phyloP scores from a whole-genome alignment of 2,888 invertebrate genomes.

The Pseudoips prasinana region DNA sequence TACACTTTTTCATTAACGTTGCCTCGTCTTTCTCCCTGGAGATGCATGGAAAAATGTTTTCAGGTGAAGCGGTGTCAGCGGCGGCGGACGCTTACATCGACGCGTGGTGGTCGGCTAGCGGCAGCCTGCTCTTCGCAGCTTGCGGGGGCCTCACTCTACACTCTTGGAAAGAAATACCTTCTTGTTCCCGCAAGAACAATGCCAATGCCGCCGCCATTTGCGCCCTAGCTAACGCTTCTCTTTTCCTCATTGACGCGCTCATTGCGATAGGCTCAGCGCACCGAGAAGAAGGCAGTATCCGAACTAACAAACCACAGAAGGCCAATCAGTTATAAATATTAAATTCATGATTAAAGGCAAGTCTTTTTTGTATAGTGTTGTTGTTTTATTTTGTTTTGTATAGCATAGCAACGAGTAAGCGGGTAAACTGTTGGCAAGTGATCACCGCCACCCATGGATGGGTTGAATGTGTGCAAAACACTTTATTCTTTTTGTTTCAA shows the following conservation, averaged over 20 bases:
- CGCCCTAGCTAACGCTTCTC: slow-evolving; percentile 51
- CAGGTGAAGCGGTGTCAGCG: slow-evolving; percentile 68
- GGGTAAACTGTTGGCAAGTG: no score
- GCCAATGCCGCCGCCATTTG: slow-evolving; percentile 57
- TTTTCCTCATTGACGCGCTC: slow-evolving; percentile 57
- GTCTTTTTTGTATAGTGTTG: slow-evolving; percentile 7
- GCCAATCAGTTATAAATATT: slow-evolving; percentile 22
- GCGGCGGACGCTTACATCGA: slow-evolving; percentile 70
- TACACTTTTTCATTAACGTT: no score
- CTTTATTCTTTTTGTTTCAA: no score
- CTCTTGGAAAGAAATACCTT: slow-evolving; percentile 57
- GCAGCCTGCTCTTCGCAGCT: slow-evolving; percentile 55
- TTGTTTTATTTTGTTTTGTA: slow-evolving; percentile 1
- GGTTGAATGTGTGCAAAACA: no score
- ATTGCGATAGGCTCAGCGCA: slow-evolving; percentile 60
- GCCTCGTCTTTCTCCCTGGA: no score
- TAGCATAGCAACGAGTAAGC: no score
- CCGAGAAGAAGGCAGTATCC: slow-evolving; percentile 47
- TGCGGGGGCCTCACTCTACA: slow-evolving; percentile 59
- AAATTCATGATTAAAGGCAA: slow-evolving; percentile 22
- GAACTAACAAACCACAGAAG: slow-evolving; percentile 42
- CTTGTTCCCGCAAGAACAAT: slow-evolving; percentile 41
- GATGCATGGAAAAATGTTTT: no score
- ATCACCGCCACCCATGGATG: no score
- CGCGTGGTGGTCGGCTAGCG: slow-evolving; percentile 68